phyloP scores from a whole-genome alignment of 2,888 invertebrate genomes.

The Apodemia duryi region DNA sequence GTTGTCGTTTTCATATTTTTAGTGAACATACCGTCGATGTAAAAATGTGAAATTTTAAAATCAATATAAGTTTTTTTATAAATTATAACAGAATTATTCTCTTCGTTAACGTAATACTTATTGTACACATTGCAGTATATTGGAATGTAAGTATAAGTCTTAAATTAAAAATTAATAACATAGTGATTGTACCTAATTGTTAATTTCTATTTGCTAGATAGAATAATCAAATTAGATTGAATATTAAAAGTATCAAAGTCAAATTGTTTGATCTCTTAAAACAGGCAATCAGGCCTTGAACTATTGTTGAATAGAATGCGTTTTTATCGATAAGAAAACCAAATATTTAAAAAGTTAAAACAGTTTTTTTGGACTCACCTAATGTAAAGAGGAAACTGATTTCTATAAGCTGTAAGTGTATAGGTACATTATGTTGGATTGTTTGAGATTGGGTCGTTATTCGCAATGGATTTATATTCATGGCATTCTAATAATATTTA shows the following conservation, averaged over 20 bases:
- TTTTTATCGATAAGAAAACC: slow-evolving; percentile 11
- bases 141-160: slow-evolving; percentile 62
- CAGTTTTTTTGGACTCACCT: neutral
- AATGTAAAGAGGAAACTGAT: neutral
- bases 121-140: slow-evolving; percentile 67
- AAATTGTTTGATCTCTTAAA: slow-evolving; percentile 59
- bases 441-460: neutral
- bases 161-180: slow-evolving; percentile 50
- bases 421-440: neutral
- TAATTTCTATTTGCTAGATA: slow-evolving; percentile 79
- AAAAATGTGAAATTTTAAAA: slow-evolving; percentile 50
- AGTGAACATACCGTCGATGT: slow-evolving; percentile 55
- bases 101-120: slow-evolving; percentile 63
- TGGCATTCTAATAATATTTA: neutral
- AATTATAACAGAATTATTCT: slow-evolving; percentile 67
- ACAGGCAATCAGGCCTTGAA: slow-evolving; percentile 19
- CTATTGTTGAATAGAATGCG: neutral
- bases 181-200: slow-evolving; percentile 75
- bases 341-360: neutral
- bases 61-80: slow-evolving; percentile 59
- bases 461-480: neutral
- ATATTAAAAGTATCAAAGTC: slow-evolving; percentile 55
- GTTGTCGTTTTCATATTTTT: slow-evolving; percentile 76
- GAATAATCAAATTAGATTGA: slow-evolving; percentile 77
- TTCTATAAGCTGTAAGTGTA: neutral